phyloP scores from a whole-genome alignment of 2,797 vertebrate genomes.

The Acridotheres tristis region DNA sequence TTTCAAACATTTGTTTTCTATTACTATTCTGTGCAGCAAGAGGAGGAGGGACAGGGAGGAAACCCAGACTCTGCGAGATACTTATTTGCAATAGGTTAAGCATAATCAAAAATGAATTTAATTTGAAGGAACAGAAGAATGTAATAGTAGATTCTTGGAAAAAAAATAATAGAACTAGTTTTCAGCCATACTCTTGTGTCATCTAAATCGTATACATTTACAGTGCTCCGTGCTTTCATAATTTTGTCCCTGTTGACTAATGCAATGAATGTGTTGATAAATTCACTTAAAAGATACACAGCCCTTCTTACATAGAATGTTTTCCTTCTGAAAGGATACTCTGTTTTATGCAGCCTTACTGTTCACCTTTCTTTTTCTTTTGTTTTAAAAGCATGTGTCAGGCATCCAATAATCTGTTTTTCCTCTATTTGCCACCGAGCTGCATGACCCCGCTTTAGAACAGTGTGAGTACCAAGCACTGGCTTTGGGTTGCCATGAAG shows the following conservation, averaged over 20 bases:
- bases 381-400: background rate
- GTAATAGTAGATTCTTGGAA: background rate
- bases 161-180: background rate
- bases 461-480: background rate
- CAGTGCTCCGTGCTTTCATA: background rate
- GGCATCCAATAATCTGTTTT: background rate
- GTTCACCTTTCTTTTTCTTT: background rate
- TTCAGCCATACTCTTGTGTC: background rate
- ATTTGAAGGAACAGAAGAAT: background rate
- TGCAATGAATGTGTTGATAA: background rate
- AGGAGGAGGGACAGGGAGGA: background rate
- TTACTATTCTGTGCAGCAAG: background rate
- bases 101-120: background rate
- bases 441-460: background rate
- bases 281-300: background rate
- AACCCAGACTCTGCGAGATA: background rate
- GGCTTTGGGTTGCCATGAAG: conserved; percentile 19
- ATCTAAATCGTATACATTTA: background rate
- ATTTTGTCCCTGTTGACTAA: background rate
- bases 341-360: background rate
- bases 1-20: background rate
- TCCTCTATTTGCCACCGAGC: background rate
- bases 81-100: background rate
- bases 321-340: background rate
- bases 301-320: background rate